These are phyloP conservation scores for Caloenas nicobarica DNA, from an alignment of 2,113 vertebrate species.

Conservation along the genomic window DNA sequence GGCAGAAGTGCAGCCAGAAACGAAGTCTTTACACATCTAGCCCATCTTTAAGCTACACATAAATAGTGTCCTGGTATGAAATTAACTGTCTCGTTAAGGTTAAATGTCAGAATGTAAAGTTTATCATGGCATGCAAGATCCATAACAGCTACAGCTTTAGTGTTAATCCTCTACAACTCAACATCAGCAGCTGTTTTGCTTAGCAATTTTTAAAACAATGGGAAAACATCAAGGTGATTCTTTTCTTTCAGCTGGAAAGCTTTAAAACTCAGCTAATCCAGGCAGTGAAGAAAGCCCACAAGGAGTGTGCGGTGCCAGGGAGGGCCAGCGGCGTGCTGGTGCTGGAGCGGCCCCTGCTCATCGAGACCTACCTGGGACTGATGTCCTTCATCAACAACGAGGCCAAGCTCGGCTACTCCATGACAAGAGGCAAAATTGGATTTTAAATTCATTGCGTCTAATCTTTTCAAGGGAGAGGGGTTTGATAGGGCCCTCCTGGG, in stretches of 20 bases:
- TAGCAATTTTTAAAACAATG: not conserved
- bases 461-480: not conserved
- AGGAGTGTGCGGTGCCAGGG: slow-evolving; percentile 81
- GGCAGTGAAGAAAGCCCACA: slow-evolving; percentile 93
- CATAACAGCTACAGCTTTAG: not conserved
- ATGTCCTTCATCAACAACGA: slow-evolving; percentile 99
- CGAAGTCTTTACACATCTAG: not conserved
- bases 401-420: slow-evolving; percentile 95
- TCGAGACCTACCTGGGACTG: slow-evolving; percentile 95
- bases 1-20: not conserved
- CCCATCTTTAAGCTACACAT: not conserved
- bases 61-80: not conserved
- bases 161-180: not conserved
- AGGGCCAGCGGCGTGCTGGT: slow-evolving; percentile 82
- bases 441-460: slow-evolving; percentile 73
- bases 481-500: not conserved
- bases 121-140: fast-evolving
- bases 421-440: slow-evolving; percentile 94
- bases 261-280: slow-evolving; percentile 91
- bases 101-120: not conserved
- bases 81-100: not conserved
- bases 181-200: not conserved
- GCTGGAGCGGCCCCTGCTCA: slow-evolving; percentile 90
- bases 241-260: slow-evolving; percentile 82
- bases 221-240: not conserved